Evolutionary conservation across 2,888 invertebrate species (phyloP), one percentile per base, ranked within the genome.

Genomic region (Xestoiulus laeticollis): DNA sequence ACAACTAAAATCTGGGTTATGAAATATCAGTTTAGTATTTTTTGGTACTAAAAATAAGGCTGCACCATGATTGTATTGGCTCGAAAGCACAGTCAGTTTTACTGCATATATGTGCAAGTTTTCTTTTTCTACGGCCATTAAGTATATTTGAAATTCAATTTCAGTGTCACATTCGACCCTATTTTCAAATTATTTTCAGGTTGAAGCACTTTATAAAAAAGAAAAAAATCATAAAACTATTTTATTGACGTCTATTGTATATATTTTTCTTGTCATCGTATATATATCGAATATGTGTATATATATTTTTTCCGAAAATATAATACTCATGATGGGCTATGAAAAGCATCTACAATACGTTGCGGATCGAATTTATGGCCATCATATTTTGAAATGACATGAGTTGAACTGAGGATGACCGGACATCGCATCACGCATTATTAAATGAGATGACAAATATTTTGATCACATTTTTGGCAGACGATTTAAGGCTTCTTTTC

Each of bases 381-480:
- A 59, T 59, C 59, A 59, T 59, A 59, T 59, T 22, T 59, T 6
- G 22, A 59, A 22, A 22, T 59, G 59, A 59, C 59, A 59, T 59
- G 59, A 10, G 59, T 22, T 59, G 59, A 59, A 59, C 59, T 59
- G 59, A 59, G 22, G 59, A 59, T 59, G 59, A 59, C 59, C 22
- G 59, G 59, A 59, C 59, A 59, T 59, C 59, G 59, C 22, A 59
- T 59, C 59, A 6, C n/a, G 59, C 59, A 22, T 59, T 59, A 59
- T 59, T 59, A 59, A 59, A 59, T 59, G 59, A n/a, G 59, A 59
- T 59, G 59, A 59, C 59, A 59, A 59, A 59, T 59, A 59, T 59
- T 59, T 59, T 59, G 59, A 59, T 59, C 59, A 59, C 22, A 59
- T 59, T 59, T 59, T 59, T 22, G 22, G 6, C 22, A 5, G 22